Conservation (phyloP, 1,140 invertebrate genomes). For the Pomacea maculata region DNA sequence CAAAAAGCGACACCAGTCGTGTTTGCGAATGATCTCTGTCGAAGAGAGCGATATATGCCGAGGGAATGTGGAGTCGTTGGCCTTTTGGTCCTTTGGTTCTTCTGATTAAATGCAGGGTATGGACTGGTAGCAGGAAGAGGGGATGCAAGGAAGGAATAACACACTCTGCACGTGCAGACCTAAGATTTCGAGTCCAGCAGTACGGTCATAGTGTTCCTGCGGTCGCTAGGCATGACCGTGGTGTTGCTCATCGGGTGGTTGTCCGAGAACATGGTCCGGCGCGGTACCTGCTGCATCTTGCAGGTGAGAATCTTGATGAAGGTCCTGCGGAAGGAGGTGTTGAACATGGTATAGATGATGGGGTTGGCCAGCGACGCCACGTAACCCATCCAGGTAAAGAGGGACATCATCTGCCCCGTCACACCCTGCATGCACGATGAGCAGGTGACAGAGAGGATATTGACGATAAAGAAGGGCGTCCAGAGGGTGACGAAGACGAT, state of each 20-base stretch:
- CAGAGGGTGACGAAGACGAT: constrained; percentile 62
- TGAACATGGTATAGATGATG: constrained; percentile 67
- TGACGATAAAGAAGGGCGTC: constrained; percentile 65
- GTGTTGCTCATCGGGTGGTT: constrained; percentile 5
- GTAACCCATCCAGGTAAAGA: constrained; percentile 65
- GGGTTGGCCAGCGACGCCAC: constrained; percentile 65
- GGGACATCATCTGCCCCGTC: constrained; percentile 53
- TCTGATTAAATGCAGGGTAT: no score
- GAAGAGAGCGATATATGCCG: no score
- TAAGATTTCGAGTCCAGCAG: constrained; percentile 14
- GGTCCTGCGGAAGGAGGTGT: constrained; percentile 61
- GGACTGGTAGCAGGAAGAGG: no score
- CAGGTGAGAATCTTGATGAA: constrained; percentile 61
- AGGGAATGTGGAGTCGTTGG: no score
- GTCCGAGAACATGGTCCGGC: constrained; percentile 13
- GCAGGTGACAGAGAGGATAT: constrained; percentile 59
- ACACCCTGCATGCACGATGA: constrained; percentile 41
- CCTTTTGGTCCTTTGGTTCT: no score
- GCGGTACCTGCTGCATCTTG: constrained; percentile 18
- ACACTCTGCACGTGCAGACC: neutral
- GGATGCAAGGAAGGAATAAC: no score
- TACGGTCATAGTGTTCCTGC: constrained; percentile 25
- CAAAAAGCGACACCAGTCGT: no score
- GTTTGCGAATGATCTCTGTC: no score
- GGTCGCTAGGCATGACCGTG: constrained; percentile 16